These are phyloP conservation scores for Luperina testacea DNA, from an alignment of 2,888 invertebrate genomes.

Conservation along the genomic window DNA sequence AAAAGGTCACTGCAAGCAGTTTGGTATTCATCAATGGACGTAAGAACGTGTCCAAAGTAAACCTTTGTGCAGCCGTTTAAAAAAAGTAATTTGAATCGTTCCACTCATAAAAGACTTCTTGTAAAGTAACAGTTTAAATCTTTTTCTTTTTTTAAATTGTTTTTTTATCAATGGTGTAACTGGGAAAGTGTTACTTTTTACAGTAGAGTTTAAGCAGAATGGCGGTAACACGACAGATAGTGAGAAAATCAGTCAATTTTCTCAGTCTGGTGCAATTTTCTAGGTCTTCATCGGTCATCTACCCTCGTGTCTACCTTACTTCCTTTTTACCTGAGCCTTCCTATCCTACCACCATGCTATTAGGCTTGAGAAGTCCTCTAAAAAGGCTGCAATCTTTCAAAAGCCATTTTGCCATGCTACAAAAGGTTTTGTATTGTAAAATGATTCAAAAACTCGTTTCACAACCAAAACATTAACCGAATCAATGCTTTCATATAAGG, in stretches of 20 bases:
- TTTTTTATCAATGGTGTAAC: conserved; percentile 20
- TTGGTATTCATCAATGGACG: conserved; percentile 23
- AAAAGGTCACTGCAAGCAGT: conserved; percentile 8
- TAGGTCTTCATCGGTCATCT: neutral
- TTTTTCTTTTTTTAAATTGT: conserved; percentile 15
- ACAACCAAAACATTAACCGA: conserved; percentile 6
- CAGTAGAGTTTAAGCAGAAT: neutral
- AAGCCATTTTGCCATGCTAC: neutral
- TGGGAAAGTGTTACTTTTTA: neutral
- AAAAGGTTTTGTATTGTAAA: neutral
- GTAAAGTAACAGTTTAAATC: neutral
- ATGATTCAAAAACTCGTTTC: neutral
- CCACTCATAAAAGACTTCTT: conserved; percentile 31
- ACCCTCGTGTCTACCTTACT: neutral
- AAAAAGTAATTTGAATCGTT: conserved; percentile 34
- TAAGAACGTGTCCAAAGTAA: conserved; percentile 25
- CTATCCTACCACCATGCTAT: neutral
- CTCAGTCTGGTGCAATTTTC: neutral
- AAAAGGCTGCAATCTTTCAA: neutral
- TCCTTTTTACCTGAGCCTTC: neutral
- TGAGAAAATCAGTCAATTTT: neutral
- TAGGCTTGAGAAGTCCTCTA: neutral
- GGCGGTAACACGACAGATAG: neutral
- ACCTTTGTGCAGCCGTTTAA: conserved; percentile 7
- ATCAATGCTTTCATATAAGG: conserved; percentile 31